phyloP scores from a whole-genome alignment of 2,113 vertebrate species.

The Anseranas semipalmata region DNA sequence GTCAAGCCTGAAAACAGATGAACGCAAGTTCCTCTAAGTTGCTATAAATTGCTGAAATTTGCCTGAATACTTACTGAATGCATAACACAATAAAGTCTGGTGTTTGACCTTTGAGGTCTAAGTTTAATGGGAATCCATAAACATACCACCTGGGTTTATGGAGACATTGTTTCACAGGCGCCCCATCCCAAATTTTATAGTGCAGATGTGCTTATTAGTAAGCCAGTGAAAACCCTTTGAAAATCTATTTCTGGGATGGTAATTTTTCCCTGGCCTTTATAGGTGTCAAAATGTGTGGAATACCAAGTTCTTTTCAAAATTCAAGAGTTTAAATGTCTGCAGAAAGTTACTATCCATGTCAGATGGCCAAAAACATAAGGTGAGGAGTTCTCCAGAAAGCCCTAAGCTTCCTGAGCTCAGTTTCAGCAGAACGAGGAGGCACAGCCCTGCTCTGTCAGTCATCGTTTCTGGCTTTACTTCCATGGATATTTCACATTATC shows the following conservation, averaged over 20 bases:
- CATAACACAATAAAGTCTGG: background rate
- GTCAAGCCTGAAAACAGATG: slow-evolving; percentile 32
- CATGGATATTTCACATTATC: background rate
- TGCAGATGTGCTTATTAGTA: background rate
- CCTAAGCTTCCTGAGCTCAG: background rate
- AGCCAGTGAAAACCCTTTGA: background rate
- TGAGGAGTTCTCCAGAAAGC: background rate
- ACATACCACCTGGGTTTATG: background rate
- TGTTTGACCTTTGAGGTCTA: slow-evolving; percentile 2
- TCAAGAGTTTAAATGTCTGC: background rate
- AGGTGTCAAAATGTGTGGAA: background rate
- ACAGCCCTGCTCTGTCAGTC: background rate
- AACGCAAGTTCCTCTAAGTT: background rate
- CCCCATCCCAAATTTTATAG: background rate
- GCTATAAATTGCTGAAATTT: slow-evolving; percentile 44
- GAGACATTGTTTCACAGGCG: background rate
- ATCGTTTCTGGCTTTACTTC: background rate
- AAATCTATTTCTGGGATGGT: background rate
- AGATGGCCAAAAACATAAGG: background rate
- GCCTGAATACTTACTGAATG: background rate
- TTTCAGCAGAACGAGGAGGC: background rate
- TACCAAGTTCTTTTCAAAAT: background rate
- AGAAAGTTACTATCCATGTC: background rate
- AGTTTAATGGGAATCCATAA: background rate
- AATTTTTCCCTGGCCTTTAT: background rate